Conservation (phyloP, 2,797 vertebrate genomes). For the Brachymystax lenok region DNA sequence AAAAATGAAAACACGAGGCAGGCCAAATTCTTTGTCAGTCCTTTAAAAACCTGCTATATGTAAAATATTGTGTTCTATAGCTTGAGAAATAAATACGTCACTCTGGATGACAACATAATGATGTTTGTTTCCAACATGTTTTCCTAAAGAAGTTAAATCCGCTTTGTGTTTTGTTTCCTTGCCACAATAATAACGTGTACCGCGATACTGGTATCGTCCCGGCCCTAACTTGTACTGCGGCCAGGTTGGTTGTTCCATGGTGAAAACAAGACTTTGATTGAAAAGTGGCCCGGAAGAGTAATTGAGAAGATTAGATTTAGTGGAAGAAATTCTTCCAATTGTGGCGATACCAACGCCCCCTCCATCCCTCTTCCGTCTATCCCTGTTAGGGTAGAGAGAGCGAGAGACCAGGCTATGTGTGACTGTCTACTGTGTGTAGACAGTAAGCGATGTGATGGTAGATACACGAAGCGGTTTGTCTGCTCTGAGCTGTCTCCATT, state of each 20-base stretch:
- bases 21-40: too few relatives aligned
- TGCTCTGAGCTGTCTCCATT: neutral
- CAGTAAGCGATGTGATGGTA: neutral
- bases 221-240: neutral
- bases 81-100: too few relatives aligned
- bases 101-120: too few relatives aligned
- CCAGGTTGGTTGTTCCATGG: neutral
- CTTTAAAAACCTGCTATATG: too few relatives aligned
- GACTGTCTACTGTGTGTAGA: neutral
- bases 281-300: neutral
- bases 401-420: neutral
- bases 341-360: neutral
- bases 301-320: slow-evolving; percentile 1
- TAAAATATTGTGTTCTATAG: too few relatives aligned
- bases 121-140: too few relatives aligned
- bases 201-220: too few relatives aligned
- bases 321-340: neutral
- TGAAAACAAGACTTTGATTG: neutral
- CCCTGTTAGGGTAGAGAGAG: neutral
- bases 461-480: neutral
- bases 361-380: neutral
- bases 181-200: too few relatives aligned
- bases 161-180: neutral
- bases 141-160: too few relatives aligned
- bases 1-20: too few relatives aligned